These are phyloP conservation scores for Epizoanthus ramosus DNA, from an alignment of 92 coral and sea anemone genomes.

Conservation along the genomic window DNA sequence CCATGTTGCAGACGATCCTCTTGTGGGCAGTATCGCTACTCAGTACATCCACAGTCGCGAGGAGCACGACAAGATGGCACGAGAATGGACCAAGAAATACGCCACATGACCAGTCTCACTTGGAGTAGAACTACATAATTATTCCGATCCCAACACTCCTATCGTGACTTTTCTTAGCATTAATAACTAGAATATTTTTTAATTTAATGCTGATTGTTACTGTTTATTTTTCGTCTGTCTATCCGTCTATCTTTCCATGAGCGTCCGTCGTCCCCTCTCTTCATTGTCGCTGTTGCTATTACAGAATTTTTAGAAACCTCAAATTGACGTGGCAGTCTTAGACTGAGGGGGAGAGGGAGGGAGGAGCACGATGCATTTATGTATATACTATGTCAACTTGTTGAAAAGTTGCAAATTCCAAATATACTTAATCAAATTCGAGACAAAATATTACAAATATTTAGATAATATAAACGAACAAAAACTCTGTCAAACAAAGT, in stretches of 20 bases:
- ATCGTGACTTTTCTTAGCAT: background rate
- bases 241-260: background rate
- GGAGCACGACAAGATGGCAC: constrained; percentile 88
- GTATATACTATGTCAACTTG: background rate
- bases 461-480: background rate
- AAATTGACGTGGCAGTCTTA: background rate
- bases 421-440: background rate
- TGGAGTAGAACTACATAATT: background rate
- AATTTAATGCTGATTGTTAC: background rate
- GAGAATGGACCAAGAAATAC: constrained; percentile 93
- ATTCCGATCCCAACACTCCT: background rate
- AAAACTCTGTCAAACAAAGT: constrained; percentile 6
- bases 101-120: constrained; percentile 65
- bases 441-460: background rate
- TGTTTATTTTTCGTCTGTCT: background rate
- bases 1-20: constrained; percentile 81
- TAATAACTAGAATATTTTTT: background rate
- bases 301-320: background rate
- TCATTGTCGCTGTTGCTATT: background rate
- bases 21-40: constrained; percentile 95
- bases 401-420: constrained; percentile 11
- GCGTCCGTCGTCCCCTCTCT: background rate
- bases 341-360: background rate
- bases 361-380: background rate
- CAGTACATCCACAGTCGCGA: constrained; percentile 80